Conservation (phyloP, 1,140 invertebrate species). For the Drosophila pandora region DNA sequence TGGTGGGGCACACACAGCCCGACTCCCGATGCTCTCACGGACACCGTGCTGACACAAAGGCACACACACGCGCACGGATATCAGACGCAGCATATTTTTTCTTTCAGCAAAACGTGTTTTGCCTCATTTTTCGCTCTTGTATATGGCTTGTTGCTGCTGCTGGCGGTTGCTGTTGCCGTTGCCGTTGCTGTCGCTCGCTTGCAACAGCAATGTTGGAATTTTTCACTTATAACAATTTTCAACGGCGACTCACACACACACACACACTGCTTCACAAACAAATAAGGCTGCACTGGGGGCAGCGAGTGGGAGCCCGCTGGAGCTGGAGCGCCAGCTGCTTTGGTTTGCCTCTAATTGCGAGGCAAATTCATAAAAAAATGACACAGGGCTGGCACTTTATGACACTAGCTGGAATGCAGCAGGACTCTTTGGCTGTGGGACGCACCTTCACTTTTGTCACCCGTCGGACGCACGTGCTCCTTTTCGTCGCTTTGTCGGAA, state of each 20-base stretch:
- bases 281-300: constrained; percentile 23
- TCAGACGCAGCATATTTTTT: constrained; percentile 67
- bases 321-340: constrained; percentile 52
- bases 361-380: not conserved
- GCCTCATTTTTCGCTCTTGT: constrained; percentile 78
- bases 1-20: constrained; percentile 60
- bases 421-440: constrained; percentile 11
- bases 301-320: constrained; percentile 32
- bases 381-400: not conserved
- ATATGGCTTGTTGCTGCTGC: constrained; percentile 55
- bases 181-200: constrained; percentile 10
- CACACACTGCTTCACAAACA: constrained; percentile 15
- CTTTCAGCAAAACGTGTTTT: constrained; percentile 76
- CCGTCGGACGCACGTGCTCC: constrained; percentile 27
- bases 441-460: constrained; percentile 75
- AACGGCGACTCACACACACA: constrained; percentile 53
- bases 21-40: constrained; percentile 33
- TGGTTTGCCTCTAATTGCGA: not conserved
- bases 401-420: not conserved
- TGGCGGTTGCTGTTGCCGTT: constrained; percentile 11
- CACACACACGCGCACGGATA: constrained; percentile 53
- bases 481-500: constrained; percentile 10
- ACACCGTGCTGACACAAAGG: constrained; percentile 38
- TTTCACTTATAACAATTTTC: constrained; percentile 79
- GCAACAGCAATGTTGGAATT: constrained; percentile 76